phyloP scores from a whole-genome alignment of 2,797 vertebrate species.

The Mareca penelope region DNA sequence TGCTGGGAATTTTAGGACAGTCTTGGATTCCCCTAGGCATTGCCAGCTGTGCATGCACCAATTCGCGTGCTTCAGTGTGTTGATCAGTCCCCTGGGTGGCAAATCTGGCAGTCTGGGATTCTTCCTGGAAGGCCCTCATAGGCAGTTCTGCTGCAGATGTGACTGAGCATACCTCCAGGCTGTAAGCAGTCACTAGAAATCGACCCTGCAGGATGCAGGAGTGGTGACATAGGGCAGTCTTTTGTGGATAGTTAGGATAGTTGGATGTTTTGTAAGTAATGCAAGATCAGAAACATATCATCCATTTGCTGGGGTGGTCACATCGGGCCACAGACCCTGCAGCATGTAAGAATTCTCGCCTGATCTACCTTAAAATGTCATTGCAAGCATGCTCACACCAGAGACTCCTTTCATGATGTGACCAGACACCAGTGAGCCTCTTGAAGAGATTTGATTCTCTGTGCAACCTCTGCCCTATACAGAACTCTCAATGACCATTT shows the following conservation, averaged over 20 bases:
- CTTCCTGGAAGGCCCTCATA: background rate
- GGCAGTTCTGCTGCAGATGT: background rate
- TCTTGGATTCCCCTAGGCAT: background rate
- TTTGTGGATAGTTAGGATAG: accelerated
- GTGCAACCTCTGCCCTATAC: background rate
- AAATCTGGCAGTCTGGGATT: background rate
- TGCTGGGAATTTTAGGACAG: accelerated
- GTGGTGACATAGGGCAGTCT: background rate
- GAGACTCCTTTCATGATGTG: background rate
- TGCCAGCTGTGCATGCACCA: background rate
- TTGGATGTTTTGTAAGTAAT: background rate
- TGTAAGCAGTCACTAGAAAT: background rate
- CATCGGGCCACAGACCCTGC: accelerated
- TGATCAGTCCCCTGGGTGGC: accelerated
- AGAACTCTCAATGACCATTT: background rate
- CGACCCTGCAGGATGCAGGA: background rate
- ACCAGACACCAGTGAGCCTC: background rate
- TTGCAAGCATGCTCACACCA: background rate
- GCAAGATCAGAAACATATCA: background rate
- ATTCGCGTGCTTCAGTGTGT: accelerated
- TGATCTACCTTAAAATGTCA: accelerated
- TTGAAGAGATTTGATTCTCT: background rate
- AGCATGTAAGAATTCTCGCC: background rate
- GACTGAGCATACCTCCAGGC: accelerated
- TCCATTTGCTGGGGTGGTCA: accelerated